A percentile compares a stretch with the other conserved stretches of the same genome.
Conservation (phyloP, 2,797 vertebrate species). For the Phoxinus dragarum region DNA sequence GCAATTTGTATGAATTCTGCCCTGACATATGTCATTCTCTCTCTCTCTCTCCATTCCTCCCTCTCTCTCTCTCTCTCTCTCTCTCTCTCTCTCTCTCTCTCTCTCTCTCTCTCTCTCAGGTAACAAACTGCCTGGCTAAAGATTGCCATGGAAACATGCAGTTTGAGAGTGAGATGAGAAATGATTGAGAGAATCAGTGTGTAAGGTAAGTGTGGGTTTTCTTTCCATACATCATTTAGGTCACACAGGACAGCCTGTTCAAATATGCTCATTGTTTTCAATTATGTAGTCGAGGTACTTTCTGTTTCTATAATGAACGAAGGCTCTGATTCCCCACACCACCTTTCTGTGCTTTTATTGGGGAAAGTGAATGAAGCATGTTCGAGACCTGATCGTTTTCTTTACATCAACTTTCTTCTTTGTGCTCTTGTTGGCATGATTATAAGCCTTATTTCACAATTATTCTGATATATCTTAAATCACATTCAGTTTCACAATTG, state of each 20-base stretch:
- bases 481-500: slow-evolving; percentile 37
- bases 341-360: slow-evolving; percentile 2
- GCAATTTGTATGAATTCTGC: slow-evolving; percentile 44
- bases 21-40: slow-evolving; percentile 55
- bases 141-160: slow-evolving; percentile 68
- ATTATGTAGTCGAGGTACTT: slow-evolving; percentile 40
- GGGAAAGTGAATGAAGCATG: background rate
- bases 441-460: background rate
- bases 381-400: background rate
- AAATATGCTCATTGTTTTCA: slow-evolving; percentile 58
- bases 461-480: slow-evolving; percentile 28
- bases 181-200: slow-evolving; percentile 63
- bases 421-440: slow-evolving; percentile 26
- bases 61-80: background rate
- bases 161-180: slow-evolving; percentile 67
- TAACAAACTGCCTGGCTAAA: slow-evolving; percentile 66
- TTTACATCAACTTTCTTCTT: background rate
- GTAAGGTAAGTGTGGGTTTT: slow-evolving; percentile 64
- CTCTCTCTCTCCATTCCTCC: slow-evolving; percentile 16
- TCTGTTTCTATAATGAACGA: background rate
- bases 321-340: background rate
- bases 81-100: slow-evolving; percentile 59
- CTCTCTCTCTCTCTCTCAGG: slow-evolving; percentile 63
- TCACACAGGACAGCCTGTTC: slow-evolving; percentile 55
- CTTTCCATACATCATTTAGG: slow-evolving; percentile 56